phyloP scores from a whole-genome alignment of 2,888 invertebrate genomes.

The Carterocephalus palaemon region DNA sequence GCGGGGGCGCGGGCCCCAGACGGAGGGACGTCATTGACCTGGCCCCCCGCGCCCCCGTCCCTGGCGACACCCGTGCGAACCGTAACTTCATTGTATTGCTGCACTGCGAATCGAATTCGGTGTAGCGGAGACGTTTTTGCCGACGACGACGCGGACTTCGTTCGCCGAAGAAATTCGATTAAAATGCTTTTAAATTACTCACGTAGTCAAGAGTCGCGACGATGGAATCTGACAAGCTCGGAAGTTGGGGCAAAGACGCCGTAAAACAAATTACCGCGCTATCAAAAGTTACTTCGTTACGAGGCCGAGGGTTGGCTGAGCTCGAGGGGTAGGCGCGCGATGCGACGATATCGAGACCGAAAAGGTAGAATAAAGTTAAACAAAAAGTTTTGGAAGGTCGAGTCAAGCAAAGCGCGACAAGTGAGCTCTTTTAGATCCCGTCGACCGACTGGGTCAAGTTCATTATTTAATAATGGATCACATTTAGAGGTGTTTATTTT shows the following conservation, averaged over 20 bases:
- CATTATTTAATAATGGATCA: conserved; percentile 42
- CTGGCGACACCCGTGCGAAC: conserved; percentile 59
- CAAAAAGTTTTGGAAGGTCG: conserved; percentile 54
- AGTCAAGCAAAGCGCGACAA: conserved; percentile 37
- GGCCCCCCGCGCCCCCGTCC: conserved; percentile 44
- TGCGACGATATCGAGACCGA: conserved; percentile 3
- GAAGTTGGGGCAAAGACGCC: neutral
- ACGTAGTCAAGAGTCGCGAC: conserved; percentile 19
- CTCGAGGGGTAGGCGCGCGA: neutral
- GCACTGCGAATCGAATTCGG: conserved; percentile 66
- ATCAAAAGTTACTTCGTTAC: conserved; percentile 3
- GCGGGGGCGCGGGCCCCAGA: conserved; percentile 55
- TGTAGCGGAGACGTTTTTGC: conserved; percentile 54
- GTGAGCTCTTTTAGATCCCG: conserved; percentile 32
- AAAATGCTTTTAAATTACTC: conserved; percentile 29
- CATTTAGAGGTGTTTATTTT: conserved; percentile 1
- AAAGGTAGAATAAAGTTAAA: conserved; percentile 11
- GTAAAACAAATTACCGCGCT: conserved; percentile 1
- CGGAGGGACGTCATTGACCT: conserved; percentile 76
- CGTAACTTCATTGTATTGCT: conserved; percentile 68
- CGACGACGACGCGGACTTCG: conserved; percentile 20
- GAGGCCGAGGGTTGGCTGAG: too few species aligned
- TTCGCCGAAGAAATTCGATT: conserved; percentile 34
- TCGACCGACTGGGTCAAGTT: conserved; percentile 59
- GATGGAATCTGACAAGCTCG: conserved; percentile 26